Percentiles rank a stretch among this genome's conserved stretches.
Conservation (phyloP, 2,797 vertebrate genomes). For the Rhinophrynus dorsalis region DNA sequence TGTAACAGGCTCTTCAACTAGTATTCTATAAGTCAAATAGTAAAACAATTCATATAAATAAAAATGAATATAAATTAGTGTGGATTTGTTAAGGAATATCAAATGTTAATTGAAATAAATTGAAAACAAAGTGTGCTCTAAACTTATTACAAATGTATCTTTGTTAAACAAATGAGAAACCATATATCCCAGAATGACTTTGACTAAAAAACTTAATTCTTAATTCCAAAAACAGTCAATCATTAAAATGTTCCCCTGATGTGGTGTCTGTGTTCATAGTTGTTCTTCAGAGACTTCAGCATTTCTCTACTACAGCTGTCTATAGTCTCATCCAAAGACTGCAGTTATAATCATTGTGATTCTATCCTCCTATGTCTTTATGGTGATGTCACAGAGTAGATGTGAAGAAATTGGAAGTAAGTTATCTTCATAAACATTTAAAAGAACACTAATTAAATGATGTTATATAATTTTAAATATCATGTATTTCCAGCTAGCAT, state of each 20-base stretch:
- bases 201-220: not conserved
- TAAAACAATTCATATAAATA: too few species aligned
- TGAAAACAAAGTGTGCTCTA: too few species aligned
- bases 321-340: not conserved
- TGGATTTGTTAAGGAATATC: too few species aligned
- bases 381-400: not conserved
- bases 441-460: too few species aligned
- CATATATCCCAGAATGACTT: not conserved
- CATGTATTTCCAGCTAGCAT: too few species aligned
- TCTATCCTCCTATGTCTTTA: not conserved
- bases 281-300: not conserved
- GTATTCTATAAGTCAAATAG: too few species aligned
- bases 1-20: too few species aligned
- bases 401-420: too few species aligned
- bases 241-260: conserved; percentile 7
- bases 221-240: not conserved
- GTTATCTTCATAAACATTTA: not conserved
- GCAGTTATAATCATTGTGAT: not conserved
- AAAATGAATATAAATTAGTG: too few species aligned
- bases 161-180: not conserved
- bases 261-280: not conserved
- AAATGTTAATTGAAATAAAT: too few species aligned
- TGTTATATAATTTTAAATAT: too few species aligned
- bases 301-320: not conserved
- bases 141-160: not conserved